Evolutionary conservation across 2,113 vertebrate genomes (phyloP), one percentile per base, ranked within the genome.

Genomic region (Choloepus hoffmanni): DNA sequence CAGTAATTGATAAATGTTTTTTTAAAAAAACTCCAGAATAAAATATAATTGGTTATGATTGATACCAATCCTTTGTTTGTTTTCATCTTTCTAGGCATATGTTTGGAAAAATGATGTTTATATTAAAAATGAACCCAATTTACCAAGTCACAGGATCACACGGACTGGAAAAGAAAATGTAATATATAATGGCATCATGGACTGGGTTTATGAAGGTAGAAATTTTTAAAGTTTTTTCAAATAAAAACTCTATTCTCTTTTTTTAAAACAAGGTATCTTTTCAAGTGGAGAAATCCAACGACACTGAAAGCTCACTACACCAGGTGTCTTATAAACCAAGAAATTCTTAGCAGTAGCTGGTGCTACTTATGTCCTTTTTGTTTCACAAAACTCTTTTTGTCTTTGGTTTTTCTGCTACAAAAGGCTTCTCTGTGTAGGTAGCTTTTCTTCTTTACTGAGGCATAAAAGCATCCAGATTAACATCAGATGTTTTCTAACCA

Each of bases 161-260:
- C 2, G 23, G 21, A 98, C 98, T 82, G 99, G 99, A 92, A 97
- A 99, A 97, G 97, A 99, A 97, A 99, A 99, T 95, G 97, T 98
- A 96, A 98, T 99, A 97, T 99, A 98, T 58, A 99, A 99, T 97
- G 99, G 99, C 90, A 96, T 99, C 95, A 98, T 99, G 95, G 99
- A 99, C 97, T 99, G 99, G 99, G 98, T 99, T 58, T 99, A 99
- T 98, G 99, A 99, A 98, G 99, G 99, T 99, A 97, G 97, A 87
- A 21, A 94, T 2, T 11, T 58, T 78, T 78, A 70, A 90, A 87
- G 14, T 7, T 15, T 94, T 91, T 63, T 95, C 43, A 85, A 89
- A 92, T 85, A 40, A 87, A 74, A 96, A 67, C 68, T 68, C 28
- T 91, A 4, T 58, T 86, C 26, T 2, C 14, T 92, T 92, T 92